Conservation (phyloP, 2,797 vertebrate species). For the Etheostoma nigrum region DNA sequence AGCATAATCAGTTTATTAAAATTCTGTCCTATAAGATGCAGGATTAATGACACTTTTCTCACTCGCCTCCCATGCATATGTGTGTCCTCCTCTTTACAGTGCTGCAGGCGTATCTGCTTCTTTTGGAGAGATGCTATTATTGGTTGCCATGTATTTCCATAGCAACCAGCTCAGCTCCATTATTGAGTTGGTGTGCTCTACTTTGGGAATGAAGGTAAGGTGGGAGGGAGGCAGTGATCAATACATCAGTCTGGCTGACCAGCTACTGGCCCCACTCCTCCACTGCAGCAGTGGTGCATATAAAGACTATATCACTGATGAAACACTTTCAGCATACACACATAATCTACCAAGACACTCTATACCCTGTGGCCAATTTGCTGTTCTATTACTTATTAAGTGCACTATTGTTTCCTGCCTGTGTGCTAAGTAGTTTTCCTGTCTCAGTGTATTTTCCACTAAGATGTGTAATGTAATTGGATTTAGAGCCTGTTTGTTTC, state of each 20-base stretch:
- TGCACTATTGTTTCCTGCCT: constrained; percentile 73
- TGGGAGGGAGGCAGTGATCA: constrained; percentile 66
- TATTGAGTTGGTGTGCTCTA: constrained; percentile 99
- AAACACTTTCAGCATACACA: constrained; percentile 57
- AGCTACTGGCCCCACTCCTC: constrained; percentile 44
- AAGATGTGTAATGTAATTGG: constrained; percentile 81
- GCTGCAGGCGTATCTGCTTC: constrained; percentile 98
- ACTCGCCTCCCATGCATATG: constrained; percentile 43
- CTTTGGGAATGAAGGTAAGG: constrained; percentile 98
- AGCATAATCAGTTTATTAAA: constrained; percentile 60
- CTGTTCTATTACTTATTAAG: constrained; percentile 78
- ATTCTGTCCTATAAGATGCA: constrained; percentile 47
- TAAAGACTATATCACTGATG: constrained; percentile 51
- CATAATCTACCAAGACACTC: constrained; percentile 50
- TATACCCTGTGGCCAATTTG: constrained; percentile 66
- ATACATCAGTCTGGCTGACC: constrained; percentile 72
- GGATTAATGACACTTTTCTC: constrained; percentile 49
- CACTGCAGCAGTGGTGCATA: constrained; percentile 52
- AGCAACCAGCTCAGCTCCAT: constrained; percentile 99
- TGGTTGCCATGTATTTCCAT: constrained; percentile 99
- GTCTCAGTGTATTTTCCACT: constrained; percentile 76
- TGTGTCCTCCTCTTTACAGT: constrained; percentile 80
- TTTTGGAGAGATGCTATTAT: constrained; percentile 98
- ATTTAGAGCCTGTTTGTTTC: constrained; percentile 77
- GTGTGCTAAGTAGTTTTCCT: constrained; percentile 72